These are phyloP conservation scores for Halisarca cf. caerulea DNA, from an alignment of 37 sponge, comb jelly and placozoan species.

Conservation along the genomic window DNA sequence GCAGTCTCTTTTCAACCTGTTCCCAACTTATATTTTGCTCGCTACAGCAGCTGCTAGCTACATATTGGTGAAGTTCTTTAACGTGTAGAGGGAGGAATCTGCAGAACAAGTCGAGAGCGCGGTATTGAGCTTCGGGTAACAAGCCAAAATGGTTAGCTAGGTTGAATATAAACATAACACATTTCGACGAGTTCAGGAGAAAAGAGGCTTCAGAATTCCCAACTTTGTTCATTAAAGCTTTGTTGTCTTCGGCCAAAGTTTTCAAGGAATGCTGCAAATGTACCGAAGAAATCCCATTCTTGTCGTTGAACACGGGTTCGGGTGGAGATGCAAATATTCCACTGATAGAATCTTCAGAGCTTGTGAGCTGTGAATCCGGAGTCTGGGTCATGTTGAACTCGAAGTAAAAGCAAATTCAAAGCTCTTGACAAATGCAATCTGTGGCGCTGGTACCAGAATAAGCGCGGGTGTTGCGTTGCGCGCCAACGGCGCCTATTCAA, in stretches of 20 bases:
- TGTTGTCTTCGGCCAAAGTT: constrained; percentile 41
- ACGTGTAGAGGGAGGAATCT: constrained; percentile 77
- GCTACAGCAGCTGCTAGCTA: constrained; percentile 40
- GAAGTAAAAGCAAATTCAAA: no score
- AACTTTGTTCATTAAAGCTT: neutral
- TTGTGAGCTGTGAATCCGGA: no score
- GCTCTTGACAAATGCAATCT: no score
- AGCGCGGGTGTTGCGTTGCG: neutral
- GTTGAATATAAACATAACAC: constrained; percentile 62
- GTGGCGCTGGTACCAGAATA: no score
- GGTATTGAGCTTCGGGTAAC: constrained; percentile 59
- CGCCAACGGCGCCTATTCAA: no score
- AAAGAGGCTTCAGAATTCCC: neutral
- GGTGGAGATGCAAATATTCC: constrained; percentile 67
- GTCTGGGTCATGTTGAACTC: no score
- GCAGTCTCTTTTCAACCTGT: constrained; percentile 72
- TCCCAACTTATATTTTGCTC: constrained; percentile 45
- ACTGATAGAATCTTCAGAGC: neutral
- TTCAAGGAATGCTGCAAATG: constrained; percentile 52
- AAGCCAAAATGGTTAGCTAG: constrained; percentile 59
- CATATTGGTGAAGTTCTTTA: constrained; percentile 67
- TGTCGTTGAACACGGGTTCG: constrained; percentile 68
- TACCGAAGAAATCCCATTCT: constrained; percentile 20
- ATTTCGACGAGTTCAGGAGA: constrained; percentile 26
- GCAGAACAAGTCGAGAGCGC: constrained; percentile 74